Evolutionary conservation across 2,888 invertebrate species (phyloP).

Genomic region (Venustoraphidia nigricollis): DNA sequence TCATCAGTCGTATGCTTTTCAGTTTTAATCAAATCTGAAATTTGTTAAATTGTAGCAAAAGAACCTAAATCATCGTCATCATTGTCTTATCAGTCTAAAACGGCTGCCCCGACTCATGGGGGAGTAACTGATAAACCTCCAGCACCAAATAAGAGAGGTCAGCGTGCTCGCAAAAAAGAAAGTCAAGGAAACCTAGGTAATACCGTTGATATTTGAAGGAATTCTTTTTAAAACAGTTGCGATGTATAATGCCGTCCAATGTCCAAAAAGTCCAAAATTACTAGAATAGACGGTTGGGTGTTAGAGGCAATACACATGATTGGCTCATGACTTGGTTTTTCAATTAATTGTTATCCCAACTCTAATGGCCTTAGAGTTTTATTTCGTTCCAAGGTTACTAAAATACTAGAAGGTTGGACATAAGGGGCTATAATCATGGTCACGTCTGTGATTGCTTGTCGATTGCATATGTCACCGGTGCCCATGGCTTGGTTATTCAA

Average conservation of each 20-base stretch:
- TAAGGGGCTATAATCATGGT: too few species aligned
- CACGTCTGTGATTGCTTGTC: too few species aligned
- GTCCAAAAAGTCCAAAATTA: too few species aligned
- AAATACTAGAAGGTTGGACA: too few species aligned
- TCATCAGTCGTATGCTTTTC: not conserved
- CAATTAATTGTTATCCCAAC: too few species aligned
- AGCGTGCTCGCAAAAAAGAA: slow-evolving; percentile 32
- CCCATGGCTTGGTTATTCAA: too few species aligned
- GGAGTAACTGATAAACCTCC: slow-evolving; percentile 19
- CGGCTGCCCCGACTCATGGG: slow-evolving; percentile 3
- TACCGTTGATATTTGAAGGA: slow-evolving; percentile 1
- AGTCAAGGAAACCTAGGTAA: slow-evolving; percentile 24
- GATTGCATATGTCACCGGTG: too few species aligned
- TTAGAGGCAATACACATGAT: too few species aligned
- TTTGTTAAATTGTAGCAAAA: slow-evolving; percentile 5
- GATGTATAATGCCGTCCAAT: not conserved
- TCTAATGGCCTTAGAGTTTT: too few species aligned
- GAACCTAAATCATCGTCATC: slow-evolving; percentile 5
- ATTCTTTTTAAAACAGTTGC: slow-evolving; percentile 3
- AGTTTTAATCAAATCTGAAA: not conserved
- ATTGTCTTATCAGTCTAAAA: slow-evolving; percentile 2
- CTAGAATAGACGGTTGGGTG: too few species aligned
- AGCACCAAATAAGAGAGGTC: slow-evolving; percentile 31
- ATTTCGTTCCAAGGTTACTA: too few species aligned
- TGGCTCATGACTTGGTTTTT: too few species aligned